A percentile compares a stretch with the other conserved stretches of the same genome.
phyloP scores from a whole-genome alignment of 2,113 vertebrate species.

The Acanthisitta chloris region DNA sequence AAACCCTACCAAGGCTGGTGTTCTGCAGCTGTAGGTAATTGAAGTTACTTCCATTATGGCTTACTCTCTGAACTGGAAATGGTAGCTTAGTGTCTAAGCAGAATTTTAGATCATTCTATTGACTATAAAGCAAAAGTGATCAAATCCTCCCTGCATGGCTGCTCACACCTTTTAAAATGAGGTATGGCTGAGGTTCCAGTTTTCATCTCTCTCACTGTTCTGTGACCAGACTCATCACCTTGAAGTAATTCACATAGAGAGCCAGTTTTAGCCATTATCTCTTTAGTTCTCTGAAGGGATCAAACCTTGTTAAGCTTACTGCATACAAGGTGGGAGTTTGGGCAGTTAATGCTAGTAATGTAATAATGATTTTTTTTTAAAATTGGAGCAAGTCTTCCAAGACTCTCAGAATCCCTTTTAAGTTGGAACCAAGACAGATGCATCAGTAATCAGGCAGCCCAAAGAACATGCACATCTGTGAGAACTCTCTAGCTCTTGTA shows the following conservation, averaged over 20 bases:
- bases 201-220: background rate
- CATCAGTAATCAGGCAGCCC: background rate
- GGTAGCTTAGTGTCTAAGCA: background rate
- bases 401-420: background rate
- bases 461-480: background rate
- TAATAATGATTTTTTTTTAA: background rate
- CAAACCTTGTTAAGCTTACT: background rate
- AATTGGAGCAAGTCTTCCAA: background rate
- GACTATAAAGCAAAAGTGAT: background rate
- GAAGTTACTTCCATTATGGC: background rate
- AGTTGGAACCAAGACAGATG: background rate
- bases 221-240: background rate
- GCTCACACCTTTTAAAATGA: background rate
- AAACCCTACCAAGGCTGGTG: background rate
- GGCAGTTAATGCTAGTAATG: background rate
- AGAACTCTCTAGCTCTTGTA: background rate
- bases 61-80: background rate
- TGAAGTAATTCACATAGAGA: background rate
- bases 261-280: background rate
- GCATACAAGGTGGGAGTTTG: accelerated
- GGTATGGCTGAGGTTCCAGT: background rate
- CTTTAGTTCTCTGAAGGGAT: background rate
- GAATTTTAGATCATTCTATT: background rate
- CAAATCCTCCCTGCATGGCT: background rate
- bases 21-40: background rate